These are phyloP conservation scores for Artibeus jamaicensis DNA, from an alignment of 2,797 vertebrate species.

Conservation along the genomic window DNA sequence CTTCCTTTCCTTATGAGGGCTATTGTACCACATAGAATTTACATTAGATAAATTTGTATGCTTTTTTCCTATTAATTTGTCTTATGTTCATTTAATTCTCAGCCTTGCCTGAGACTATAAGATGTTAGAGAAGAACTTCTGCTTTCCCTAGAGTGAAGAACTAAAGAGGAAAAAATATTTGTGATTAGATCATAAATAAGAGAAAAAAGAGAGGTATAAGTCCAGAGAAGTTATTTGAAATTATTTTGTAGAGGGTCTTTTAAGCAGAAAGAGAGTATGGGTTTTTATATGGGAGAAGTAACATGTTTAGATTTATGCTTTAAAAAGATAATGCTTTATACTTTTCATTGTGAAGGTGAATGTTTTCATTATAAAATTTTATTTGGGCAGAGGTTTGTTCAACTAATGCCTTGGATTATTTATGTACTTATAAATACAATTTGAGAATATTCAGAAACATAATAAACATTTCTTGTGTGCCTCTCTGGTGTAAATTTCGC, in stretches of 20 bases:
- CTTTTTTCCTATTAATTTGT: neutral
- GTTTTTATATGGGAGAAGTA: neutral
- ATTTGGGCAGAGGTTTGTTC: neutral
- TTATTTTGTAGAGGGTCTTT: neutral
- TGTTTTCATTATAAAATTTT: neutral
- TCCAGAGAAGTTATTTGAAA: neutral
- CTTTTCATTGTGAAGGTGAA: neutral
- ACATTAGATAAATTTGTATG: neutral
- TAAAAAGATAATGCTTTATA: neutral
- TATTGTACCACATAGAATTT: neutral
- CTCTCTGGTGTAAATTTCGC: neutral
- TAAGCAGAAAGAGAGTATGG: neutral
- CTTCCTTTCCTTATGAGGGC: neutral
- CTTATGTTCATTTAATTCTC: neutral
- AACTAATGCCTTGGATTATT: neutral
- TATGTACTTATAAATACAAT: neutral
- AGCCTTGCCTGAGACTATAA: neutral
- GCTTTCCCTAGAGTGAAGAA: neutral
- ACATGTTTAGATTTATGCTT: neutral
- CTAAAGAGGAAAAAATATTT: neutral
- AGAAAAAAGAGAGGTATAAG: neutral
- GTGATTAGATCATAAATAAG: neutral
- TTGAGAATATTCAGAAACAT: neutral
- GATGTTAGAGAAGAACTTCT: neutral
- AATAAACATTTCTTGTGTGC: neutral